Evolutionary conservation across 1,140 invertebrate genomes (phyloP), one percentile per base, ranked within the genome.

Genomic region (Mercenaria mercenaria): DNA sequence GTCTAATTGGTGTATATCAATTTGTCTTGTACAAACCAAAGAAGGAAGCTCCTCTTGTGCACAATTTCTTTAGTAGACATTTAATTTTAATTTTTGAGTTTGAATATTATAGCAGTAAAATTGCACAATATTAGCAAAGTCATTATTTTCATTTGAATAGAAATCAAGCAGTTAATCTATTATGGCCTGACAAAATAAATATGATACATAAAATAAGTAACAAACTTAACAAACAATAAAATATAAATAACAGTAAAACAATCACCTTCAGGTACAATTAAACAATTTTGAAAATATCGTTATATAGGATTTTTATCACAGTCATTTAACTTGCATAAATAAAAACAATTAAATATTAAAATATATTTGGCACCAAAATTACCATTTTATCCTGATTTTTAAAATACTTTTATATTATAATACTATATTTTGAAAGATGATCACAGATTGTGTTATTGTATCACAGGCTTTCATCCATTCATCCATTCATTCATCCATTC

Each of bases 171-270:
- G 6, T 34, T 34, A 29, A 67, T 67, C 32, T 29, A 37, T 67
- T 67, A 67, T 67, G 61, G 61, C 32, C 61, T n/a, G 10, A 59
- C 4, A 67, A 29, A 67, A 67, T 61, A 61, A 61, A 61, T 6
- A 61, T 61, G 23, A 61, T n/a, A 34, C 23, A 34, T 37, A 67
- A 20, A 67, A 67, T 37, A 67, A 67, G 13, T n/a, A 67, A 34
- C 61, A 67, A 67, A 67, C 61, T 67, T 67, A 67, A 67, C 61
- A 67, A 67, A 67, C 1, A 32, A 67, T n/a, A 67, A n/a, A 67
- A 3, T 56, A 56, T 56, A 15, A 11, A 29, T 15, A 67, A 67
- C 29, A 67, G 20, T 67, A 4, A 67, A 67, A 67, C 61, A 67
- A 56, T n/a, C 20, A n/a, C 23, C 52, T 56, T 23, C 52, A 56